Evolutionary conservation across 2,797 vertebrate genomes (phyloP), one percentile per base, ranked within the genome.

Genomic region (Tauraco hartlaubi): DNA sequence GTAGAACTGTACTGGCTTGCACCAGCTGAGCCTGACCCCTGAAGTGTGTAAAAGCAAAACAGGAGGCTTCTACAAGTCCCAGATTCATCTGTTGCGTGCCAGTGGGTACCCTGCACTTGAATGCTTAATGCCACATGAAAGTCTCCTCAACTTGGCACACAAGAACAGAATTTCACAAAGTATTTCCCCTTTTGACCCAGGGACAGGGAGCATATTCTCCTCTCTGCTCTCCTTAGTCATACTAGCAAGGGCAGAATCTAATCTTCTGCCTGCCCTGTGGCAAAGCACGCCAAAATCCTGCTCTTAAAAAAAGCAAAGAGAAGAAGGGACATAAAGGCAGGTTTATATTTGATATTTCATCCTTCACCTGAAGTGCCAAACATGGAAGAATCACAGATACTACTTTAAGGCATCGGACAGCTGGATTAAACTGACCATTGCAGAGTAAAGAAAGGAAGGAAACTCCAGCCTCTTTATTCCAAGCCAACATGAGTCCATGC

Each of bases 321-420:
- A 64, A 54, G 68, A 12, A 52, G 13, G 22, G 48, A 23, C 19
- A n/a, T 4, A 20, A 48, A 74, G 51, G 43, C 56, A 48, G 18
- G 17, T 44, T 62, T 21, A 33, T 11, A 9, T 56, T 39, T 48
- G 29, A 3, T n/a, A 22, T 43, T 72, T 49, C 41, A 6, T 61
- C 33, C 52, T 43, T 29, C 23, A 41, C 1, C 9, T 0, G 0
- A 71, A 44, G 48, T 23, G 35, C 35, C 21, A 9, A 14, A 33
- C 12, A n/a, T 4, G 25, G 49, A 52, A 63, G 37, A 52, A 58
- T 21, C 46, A 20, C n/a, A 73, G 41, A 26, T 5, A 35, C 3
- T 39, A 25, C 31, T 43, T 68, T 56, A 54, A n/a, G 56, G 51
- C 51, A 74, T 5, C 5, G 41, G 37, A 26, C 31, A 51, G 6